Conservation (phyloP, 2,113 vertebrate genomes). For the Ceyx margarethae region DNA sequence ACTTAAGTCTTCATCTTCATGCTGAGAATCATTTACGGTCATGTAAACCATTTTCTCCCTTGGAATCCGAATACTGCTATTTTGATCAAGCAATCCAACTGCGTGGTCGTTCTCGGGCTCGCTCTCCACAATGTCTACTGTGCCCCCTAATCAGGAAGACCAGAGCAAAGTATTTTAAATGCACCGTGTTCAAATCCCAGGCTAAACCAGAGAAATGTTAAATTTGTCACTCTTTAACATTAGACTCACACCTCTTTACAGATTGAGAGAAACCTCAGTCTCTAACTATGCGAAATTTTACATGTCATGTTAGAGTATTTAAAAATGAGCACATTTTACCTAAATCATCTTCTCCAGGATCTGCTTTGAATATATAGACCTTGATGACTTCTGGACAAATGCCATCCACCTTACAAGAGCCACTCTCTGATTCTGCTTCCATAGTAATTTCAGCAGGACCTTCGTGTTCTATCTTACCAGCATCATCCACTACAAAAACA, state of each 20-base stretch:
- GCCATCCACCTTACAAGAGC: slow-evolving; percentile 93
- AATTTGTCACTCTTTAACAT: neutral
- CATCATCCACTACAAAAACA: slow-evolving; percentile 90
- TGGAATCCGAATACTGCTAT: slow-evolving; percentile 83
- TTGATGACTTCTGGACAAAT: slow-evolving; percentile 95
- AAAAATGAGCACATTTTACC: slow-evolving; percentile 77
- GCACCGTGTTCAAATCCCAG: neutral
- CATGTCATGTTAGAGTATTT: slow-evolving; percentile 13
- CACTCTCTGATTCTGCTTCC: slow-evolving; percentile 86
- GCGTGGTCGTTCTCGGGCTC: slow-evolving; percentile 86
- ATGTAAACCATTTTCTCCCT: slow-evolving; percentile 99
- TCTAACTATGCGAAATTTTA: slow-evolving; percentile 2
- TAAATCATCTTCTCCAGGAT: slow-evolving; percentile 95
- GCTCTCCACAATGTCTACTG: slow-evolving; percentile 92
- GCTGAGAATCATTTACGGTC: slow-evolving; percentile 92
- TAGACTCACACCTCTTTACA: neutral
- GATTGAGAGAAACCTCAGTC: neutral
- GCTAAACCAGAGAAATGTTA: neutral
- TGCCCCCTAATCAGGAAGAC: slow-evolving; percentile 81
- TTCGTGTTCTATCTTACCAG: slow-evolving; percentile 93
- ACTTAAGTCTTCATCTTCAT: slow-evolving; percentile 92
- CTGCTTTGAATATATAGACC: slow-evolving; percentile 99
- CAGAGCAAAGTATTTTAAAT: slow-evolving; percentile 32
- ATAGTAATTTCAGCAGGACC: slow-evolving; percentile 90
- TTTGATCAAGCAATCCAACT: slow-evolving; percentile 85